Conservation (phyloP, 1,140 invertebrate genomes). For the Agrilus planipennis region DNA sequence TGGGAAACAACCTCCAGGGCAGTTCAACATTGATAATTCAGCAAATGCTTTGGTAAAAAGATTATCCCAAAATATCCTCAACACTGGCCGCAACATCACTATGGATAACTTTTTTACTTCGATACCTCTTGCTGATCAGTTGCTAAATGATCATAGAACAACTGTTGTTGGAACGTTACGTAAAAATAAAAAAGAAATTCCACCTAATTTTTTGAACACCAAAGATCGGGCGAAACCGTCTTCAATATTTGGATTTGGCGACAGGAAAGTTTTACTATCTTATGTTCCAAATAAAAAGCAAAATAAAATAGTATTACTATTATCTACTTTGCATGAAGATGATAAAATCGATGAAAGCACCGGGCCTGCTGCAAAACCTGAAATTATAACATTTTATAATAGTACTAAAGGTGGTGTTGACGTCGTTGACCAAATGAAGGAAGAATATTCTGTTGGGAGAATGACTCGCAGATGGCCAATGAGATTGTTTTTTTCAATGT, state of each 20-base stretch:
- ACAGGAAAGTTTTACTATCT: conserved; percentile 28
- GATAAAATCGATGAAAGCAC: background rate
- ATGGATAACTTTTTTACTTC: conserved; percentile 20
- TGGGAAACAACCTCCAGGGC: conserved; percentile 3
- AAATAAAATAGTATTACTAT: conserved; percentile 29
- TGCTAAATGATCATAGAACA: conserved; percentile 19
- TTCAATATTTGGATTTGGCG: conserved; percentile 26
- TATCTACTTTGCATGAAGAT: conserved; percentile 27
- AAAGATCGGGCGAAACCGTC: conserved; percentile 10
- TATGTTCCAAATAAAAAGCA: conserved; percentile 27
- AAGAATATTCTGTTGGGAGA: no score
- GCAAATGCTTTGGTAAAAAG: conserved; percentile 7
- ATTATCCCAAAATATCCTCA: conserved; percentile 7
- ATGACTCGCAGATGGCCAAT: no score
- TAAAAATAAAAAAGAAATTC: conserved; percentile 28
- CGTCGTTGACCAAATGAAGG: no score
- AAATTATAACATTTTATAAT: no score
- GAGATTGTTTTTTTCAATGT: conserved; percentile 2
- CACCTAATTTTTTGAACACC: background rate
- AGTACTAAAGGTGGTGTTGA: no score
- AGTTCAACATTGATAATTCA: conserved; percentile 10
- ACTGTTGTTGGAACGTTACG: conserved; percentile 27
- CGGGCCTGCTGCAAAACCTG: background rate
- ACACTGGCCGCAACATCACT: conserved; percentile 12
- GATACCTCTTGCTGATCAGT: conserved; percentile 3